These are phyloP conservation scores for Gallinago jamesoni DNA, from an alignment of 2,113 vertebrate genomes.

Conservation along the genomic window DNA sequence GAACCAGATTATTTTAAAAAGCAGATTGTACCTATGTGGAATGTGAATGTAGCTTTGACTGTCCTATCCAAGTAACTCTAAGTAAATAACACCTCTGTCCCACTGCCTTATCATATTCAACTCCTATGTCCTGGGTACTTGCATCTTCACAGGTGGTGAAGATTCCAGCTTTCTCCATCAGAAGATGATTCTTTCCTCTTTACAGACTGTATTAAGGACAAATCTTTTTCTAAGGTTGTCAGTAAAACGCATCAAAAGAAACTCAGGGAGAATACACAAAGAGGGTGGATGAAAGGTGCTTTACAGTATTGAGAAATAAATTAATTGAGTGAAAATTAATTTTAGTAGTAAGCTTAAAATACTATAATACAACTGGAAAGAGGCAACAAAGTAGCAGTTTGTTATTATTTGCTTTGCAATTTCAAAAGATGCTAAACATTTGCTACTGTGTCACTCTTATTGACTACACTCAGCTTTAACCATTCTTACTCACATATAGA, in stretches of 20 bases:
- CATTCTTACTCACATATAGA: neutral
- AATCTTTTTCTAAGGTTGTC: neutral
- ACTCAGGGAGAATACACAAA: neutral
- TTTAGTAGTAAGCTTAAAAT: neutral
- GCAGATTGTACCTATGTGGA: neutral
- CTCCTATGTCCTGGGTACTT: neutral
- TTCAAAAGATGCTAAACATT: neutral
- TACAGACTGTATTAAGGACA: neutral
- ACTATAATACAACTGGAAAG: neutral
- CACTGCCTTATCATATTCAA: neutral
- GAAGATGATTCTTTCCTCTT: constrained; percentile 1
- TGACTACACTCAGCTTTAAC: neutral
- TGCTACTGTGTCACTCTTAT: neutral
- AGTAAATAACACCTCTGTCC: neutral
- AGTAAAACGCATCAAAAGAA: neutral
- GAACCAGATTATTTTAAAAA: neutral
- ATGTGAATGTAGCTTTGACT: constrained; percentile 25
- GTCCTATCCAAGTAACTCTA: neutral
- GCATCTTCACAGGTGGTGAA: neutral
- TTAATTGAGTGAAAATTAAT: neutral
- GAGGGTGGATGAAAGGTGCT: neutral
- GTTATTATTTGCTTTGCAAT: neutral
- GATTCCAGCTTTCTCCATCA: constrained; percentile 25
- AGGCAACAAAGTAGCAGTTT: neutral
- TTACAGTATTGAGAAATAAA: neutral